Evolutionary conservation across 2,113 vertebrate genomes (phyloP).

Genomic region (Euleptes europaea): DNA sequence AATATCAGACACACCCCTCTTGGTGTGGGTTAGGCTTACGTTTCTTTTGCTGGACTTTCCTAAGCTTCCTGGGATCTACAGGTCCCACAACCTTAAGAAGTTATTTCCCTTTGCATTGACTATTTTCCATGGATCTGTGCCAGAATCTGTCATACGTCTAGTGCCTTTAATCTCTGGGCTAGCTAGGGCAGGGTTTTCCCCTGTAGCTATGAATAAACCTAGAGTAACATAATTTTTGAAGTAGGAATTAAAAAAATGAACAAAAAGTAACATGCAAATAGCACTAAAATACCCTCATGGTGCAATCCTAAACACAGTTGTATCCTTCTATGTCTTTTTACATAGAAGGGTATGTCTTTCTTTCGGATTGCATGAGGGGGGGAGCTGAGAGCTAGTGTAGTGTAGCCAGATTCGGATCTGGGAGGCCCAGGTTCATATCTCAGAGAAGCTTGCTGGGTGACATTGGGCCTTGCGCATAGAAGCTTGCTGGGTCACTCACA

Average conservation of each 20-base stretch:
- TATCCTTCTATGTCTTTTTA: no score
- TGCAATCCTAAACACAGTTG: no score
- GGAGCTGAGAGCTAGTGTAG: no score
- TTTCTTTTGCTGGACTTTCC: conserved; percentile 6
- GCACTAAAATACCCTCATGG: no score
- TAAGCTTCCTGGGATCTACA: not conserved
- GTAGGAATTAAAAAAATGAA: not conserved
- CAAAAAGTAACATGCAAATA: not conserved
- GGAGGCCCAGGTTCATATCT: no score
- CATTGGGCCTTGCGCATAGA: no score
- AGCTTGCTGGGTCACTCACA: no score
- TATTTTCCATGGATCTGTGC: conserved; percentile 3
- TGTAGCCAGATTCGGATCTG: no score
- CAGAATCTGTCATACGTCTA: not conserved
- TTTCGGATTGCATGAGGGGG: no score
- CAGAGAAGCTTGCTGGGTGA: no score
- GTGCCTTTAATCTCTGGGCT: conserved; percentile 8
- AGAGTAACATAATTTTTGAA: not conserved
- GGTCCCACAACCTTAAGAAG: conserved; percentile 7
- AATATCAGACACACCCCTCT: not conserved
- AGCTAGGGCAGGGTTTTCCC: not conserved
- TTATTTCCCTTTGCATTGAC: not conserved
- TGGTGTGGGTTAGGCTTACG: not conserved
- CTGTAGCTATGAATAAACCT: not conserved
- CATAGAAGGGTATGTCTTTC: no score